Percentiles rank a stretch among this genome's conserved stretches.
Evolutionary conservation across 2,888 invertebrate species (phyloP).

Genomic region (Spisula solida): DNA sequence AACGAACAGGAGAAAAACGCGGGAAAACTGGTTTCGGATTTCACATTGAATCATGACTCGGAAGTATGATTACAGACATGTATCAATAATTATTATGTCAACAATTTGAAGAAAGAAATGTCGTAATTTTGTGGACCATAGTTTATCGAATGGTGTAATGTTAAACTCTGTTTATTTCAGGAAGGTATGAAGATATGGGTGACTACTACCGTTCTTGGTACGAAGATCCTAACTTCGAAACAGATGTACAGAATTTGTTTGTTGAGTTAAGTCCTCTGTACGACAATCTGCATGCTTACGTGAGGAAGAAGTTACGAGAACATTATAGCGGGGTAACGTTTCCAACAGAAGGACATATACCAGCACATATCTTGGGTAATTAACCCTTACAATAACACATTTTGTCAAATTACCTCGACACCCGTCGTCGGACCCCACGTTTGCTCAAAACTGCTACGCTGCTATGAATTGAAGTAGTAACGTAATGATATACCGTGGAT

Average conservation of each 20-base stretch:
- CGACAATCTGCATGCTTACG: slow-evolving; percentile 94
- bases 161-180: slow-evolving; percentile 88
- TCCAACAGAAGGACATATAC: slow-evolving; percentile 92
- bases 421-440: too few species aligned
- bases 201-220: slow-evolving; percentile 97
- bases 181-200: slow-evolving; percentile 93
- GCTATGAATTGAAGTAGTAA: too few species aligned
- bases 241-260: slow-evolving; percentile 89
- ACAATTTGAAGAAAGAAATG: too few species aligned
- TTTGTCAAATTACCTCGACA: too few species aligned
- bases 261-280: slow-evolving; percentile 91
- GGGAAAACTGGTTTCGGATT: too few species aligned
- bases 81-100: too few species aligned
- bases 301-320: slow-evolving; percentile 91
- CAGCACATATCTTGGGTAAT: slow-evolving; percentile 92
- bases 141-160: too few species aligned
- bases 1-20: too few species aligned
- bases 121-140: too few species aligned
- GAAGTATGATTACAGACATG: too few species aligned
- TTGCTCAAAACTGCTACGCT: too few species aligned
- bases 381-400: neutral
- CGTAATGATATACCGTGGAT: slow-evolving; percentile 55
- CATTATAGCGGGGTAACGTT: slow-evolving; percentile 91
- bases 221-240: slow-evolving; percentile 92
- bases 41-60: too few species aligned